phyloP scores from a whole-genome alignment of 92 coral and sea anemone species.

The Heteractis magnifica region DNA sequence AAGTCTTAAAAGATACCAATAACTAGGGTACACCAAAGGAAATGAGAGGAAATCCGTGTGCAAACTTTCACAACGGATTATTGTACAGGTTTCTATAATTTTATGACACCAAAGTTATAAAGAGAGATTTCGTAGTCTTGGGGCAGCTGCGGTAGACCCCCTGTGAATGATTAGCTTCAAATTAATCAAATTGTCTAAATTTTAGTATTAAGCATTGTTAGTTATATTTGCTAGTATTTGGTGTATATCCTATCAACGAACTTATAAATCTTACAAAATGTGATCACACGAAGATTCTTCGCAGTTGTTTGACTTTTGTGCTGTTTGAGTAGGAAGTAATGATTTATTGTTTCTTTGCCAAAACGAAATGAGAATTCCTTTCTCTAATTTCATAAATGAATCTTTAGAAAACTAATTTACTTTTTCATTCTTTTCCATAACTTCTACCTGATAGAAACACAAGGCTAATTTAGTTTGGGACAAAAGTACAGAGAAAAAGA shows the following conservation, averaged over 20 bases:
- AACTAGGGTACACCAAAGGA: constrained; percentile 45
- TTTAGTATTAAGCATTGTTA: constrained; percentile 72
- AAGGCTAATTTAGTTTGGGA: constrained; percentile 60
- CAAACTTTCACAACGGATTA: constrained; percentile 30
- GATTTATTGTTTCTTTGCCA: constrained; percentile 62
- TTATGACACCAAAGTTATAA: constrained; percentile 20
- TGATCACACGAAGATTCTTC: background rate
- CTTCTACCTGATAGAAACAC: constrained; percentile 63
- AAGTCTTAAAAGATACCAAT: constrained; percentile 56
- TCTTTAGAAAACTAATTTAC: constrained; percentile 89
- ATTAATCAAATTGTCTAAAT: constrained; percentile 82
- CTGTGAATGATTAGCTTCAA: constrained; percentile 61
- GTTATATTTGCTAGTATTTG: constrained; percentile 35
- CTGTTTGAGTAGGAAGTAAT: constrained; percentile 14
- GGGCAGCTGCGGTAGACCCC: constrained; percentile 45
- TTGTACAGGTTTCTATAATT: background rate
- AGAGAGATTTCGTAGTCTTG: constrained; percentile 22
- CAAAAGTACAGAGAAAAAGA: constrained; percentile 24
- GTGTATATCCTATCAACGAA: constrained; percentile 4
- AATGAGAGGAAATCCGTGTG: constrained; percentile 73
- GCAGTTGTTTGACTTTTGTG: constrained; percentile 21
- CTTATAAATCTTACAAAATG: constrained; percentile 7
- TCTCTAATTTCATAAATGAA: constrained; percentile 81
- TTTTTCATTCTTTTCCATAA: constrained; percentile 72
- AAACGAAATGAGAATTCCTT: constrained; percentile 65